Base-by-base conservation (phyloP, 2,113 vertebrate species). In the Sisor rabdophorus region DNA sequence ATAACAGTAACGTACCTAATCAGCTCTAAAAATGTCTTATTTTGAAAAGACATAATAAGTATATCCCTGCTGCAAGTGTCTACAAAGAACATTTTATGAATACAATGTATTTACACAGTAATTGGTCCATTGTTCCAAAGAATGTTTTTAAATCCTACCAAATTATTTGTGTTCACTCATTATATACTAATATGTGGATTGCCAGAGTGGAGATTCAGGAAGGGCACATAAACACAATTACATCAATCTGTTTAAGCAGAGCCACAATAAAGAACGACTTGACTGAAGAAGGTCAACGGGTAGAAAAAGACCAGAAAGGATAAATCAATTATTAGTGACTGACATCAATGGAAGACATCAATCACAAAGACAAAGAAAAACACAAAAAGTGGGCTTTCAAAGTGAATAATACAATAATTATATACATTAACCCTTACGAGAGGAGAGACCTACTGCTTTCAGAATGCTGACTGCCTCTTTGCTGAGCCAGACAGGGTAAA, bases 401-500 rank as follows among this genome's bases (percentile, higher is more conserved):
- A 50, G 15, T 60, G 47, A 17, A 73, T 24, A 36, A 40, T 13
- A 55, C 48, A 22, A 16, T 50, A 73, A 54, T 2, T 28, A 28
- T 55, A 69, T 63, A 68, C 63, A 50, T 19, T 30, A 36, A 47
- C n/a, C 58, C 36, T 64, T 77, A 48, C 48, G 30, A 44, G 4
- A 30, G 32, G 28, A 0, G 5, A 5, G 12, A 86, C 93, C 86
- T 87, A 99, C 97, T 50, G 97, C 94, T 94, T 96, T 92, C 63
- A 99, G 91, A 89, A 99, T 99, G 84, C 95, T 96, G 85, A 99
- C 97, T 0, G 97, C 97, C 88, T 99, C 97, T 87, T 98, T 99
- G 91, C 97, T 99, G 82, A 99, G 95, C 97, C 97, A 99, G 63
- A 99, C 96, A 0, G 97, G 97, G 86, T 99, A 99, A 9, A 99